phyloP scores from a whole-genome alignment of 2,113 vertebrate species.

The Phoxinus phoxinus region DNA sequence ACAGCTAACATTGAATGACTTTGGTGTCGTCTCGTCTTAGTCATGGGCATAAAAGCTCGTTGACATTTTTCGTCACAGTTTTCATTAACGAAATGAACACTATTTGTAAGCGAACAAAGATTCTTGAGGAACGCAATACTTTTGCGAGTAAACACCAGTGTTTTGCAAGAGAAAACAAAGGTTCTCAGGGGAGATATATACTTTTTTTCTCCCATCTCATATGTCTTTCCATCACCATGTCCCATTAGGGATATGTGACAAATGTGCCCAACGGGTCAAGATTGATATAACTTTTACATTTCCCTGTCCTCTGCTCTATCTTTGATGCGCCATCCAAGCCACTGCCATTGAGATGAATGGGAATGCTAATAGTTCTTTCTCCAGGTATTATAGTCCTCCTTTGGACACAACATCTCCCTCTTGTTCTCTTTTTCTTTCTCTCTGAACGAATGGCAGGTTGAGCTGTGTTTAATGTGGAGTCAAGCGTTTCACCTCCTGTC shows the following conservation, averaged over 20 bases:
- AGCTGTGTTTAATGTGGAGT: not conserved
- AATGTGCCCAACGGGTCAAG: not conserved
- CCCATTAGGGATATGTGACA: not conserved
- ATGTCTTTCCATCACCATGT: not conserved
- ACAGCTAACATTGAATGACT: too few species aligned
- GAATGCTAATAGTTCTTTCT: not conserved
- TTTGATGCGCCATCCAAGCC: not conserved
- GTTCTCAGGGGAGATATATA: not conserved
- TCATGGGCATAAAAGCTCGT: too few species aligned
- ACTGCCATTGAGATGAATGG: not conserved
- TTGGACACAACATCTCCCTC: not conserved
- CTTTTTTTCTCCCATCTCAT: not conserved
- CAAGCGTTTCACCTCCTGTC: constrained; percentile 1
- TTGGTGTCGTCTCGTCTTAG: too few species aligned
- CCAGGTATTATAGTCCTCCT: not conserved
- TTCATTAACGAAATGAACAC: too few species aligned
- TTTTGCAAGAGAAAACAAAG: not conserved
- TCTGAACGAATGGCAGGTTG: not conserved
- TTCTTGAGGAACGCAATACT: not conserved
- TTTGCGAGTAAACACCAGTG: not conserved
- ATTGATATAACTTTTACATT: not conserved
- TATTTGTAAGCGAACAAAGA: not conserved
- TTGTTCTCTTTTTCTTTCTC: constrained; percentile 7
- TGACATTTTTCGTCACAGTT: too few species aligned
- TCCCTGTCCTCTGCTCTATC: not conserved